phyloP scores from a whole-genome alignment of 2,888 invertebrate genomes.

The Dinocampus coccinellae region DNA sequence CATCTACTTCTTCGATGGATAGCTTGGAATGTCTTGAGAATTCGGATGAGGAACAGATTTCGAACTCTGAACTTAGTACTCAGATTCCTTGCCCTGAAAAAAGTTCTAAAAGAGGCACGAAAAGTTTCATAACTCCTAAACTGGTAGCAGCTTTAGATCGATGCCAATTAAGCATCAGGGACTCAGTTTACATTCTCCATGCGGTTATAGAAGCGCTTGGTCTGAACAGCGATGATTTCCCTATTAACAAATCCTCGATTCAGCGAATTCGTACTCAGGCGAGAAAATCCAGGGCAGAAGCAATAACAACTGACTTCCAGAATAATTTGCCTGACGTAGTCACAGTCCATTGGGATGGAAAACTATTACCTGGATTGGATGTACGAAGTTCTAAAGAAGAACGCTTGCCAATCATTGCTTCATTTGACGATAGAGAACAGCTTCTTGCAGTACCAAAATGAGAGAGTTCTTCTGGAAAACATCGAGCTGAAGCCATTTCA shows the following conservation, averaged over 20 bases:
- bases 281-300: background rate
- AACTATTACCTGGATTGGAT: constrained; percentile 19
- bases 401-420: constrained; percentile 23
- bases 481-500: constrained; percentile 25
- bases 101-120: too few relatives aligned
- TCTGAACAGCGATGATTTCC: background rate
- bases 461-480: constrained; percentile 13
- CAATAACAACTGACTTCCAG: background rate
- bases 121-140: too few relatives aligned
- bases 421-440: constrained; percentile 27
- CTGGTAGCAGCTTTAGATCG: too few relatives aligned
- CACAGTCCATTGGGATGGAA: constrained; percentile 29
- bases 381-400: constrained; percentile 14
- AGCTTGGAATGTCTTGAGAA: background rate
- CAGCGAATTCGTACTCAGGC: background rate
- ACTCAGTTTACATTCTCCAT: too few relatives aligned
- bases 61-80: too few relatives aligned
- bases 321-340: background rate
- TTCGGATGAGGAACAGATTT: background rate
- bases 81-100: too few relatives aligned
- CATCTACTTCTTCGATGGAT: too few relatives aligned
- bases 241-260: background rate
- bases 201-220: too few relatives aligned
- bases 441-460: constrained; percentile 34
- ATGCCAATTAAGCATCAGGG: too few relatives aligned